Evolutionary conservation across 2,113 vertebrate genomes (phyloP).

Genomic region (Myotis brandtii): DNA sequence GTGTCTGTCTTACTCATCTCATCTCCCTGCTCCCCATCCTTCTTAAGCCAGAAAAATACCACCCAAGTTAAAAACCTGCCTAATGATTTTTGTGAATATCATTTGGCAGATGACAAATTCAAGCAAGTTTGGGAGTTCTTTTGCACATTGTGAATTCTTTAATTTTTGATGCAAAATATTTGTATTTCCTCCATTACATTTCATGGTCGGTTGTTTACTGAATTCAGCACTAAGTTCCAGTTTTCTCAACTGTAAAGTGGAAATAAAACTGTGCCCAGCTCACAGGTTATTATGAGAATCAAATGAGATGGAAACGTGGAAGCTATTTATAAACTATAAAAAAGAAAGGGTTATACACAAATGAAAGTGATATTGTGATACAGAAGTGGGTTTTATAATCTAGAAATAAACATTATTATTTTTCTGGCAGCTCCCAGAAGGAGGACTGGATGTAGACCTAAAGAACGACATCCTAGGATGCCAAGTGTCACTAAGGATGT

Average conservation of each 20-base stretch:
- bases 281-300: background rate
- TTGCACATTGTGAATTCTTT: background rate
- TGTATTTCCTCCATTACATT: background rate
- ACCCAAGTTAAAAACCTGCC: background rate
- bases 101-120: background rate
- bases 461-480: background rate
- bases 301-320: background rate
- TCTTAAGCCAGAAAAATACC: constrained; percentile 35
- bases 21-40: background rate
- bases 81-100: background rate
- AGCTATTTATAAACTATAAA: constrained; percentile 7
- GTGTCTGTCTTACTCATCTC: background rate
- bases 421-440: background rate
- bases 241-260: constrained; percentile 30
- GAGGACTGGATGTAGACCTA: background rate
- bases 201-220: background rate
- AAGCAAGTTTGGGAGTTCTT: background rate
- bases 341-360: background rate
- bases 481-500: background rate
- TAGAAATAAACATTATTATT: background rate
- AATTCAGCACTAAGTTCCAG: background rate
- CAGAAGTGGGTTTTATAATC: background rate
- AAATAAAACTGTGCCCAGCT: background rate
- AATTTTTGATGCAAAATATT: constrained; percentile 15
- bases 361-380: constrained; percentile 21